Evolutionary conservation across 2,113 vertebrate genomes (phyloP).

Genomic region (Barnardius zonarius): DNA sequence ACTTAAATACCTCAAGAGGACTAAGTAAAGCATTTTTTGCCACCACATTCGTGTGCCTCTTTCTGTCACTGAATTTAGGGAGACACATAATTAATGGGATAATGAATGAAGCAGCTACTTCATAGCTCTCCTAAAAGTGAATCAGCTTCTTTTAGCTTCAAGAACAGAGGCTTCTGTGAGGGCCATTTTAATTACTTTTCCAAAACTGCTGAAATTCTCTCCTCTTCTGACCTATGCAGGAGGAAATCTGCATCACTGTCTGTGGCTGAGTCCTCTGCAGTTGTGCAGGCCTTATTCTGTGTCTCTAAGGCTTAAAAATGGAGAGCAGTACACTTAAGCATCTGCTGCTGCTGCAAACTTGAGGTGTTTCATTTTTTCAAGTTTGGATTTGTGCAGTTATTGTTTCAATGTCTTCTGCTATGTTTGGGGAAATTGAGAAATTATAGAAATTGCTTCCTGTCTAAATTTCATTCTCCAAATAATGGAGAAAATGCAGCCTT

Average conservation of each 20-base stretch:
- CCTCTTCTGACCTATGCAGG: background rate
- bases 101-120: background rate
- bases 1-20: background rate
- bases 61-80: background rate
- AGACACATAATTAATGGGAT: background rate
- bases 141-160: background rate
- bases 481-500: background rate
- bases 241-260: background rate
- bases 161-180: background rate
- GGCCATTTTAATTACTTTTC: background rate
- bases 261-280: background rate
- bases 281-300: background rate
- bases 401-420: background rate
- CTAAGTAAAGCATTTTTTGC: background rate
- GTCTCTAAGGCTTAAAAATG: background rate
- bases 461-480: too few relatives aligned
- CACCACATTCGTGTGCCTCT: background rate
- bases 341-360: background rate
- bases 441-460: background rate
- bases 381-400: background rate
- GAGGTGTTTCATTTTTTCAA: background rate
- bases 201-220: background rate
- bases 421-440: background rate
- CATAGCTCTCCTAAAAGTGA: background rate
- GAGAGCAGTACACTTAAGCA: background rate